These are phyloP conservation scores for Eudyptes chrysolophus DNA, from an alignment of 2,113 vertebrate genomes.

Conservation along the genomic window DNA sequence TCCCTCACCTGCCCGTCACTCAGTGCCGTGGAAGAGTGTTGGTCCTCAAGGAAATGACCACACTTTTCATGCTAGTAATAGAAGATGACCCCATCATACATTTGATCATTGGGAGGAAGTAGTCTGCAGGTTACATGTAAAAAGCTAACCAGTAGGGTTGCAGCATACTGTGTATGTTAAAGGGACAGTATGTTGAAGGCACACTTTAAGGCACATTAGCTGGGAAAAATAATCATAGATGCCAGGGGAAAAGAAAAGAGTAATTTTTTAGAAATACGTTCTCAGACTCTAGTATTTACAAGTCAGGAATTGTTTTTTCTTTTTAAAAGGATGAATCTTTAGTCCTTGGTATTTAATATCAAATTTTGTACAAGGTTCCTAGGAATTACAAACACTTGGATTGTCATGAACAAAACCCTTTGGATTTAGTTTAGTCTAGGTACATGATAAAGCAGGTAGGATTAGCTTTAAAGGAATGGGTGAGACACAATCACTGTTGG, in stretches of 20 bases:
- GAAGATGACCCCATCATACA: neutral
- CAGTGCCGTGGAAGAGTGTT: neutral
- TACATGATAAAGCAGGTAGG: slow-evolving; percentile 15
- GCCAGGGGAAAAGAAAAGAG: neutral
- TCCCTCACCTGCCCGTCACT: neutral
- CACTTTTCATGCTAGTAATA: neutral
- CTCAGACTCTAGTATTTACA: slow-evolving; percentile 41
- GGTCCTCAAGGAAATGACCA: neutral
- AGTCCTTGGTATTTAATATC: slow-evolving; percentile 53
- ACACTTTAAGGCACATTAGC: neutral
- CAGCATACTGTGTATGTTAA: neutral
- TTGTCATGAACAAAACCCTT: slow-evolving; percentile 19
- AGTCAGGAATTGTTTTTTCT: neutral
- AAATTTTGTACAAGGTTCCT: slow-evolving; percentile 56
- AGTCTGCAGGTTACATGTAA: neutral
- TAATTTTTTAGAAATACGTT: slow-evolving; percentile 32
- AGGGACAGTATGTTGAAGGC: neutral
- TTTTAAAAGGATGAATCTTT: slow-evolving; percentile 37
- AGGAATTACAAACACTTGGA: slow-evolving; percentile 34
- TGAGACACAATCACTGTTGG: slow-evolving; percentile 38
- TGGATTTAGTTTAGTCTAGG: slow-evolving; percentile 28
- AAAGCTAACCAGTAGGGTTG: neutral
- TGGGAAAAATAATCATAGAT: slow-evolving; percentile 8
- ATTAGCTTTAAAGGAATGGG: slow-evolving; percentile 44
- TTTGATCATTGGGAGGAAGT: neutral